These are phyloP conservation scores for Pimpla rufipes DNA, from an alignment of 2,888 invertebrate species.

Conservation along the genomic window DNA sequence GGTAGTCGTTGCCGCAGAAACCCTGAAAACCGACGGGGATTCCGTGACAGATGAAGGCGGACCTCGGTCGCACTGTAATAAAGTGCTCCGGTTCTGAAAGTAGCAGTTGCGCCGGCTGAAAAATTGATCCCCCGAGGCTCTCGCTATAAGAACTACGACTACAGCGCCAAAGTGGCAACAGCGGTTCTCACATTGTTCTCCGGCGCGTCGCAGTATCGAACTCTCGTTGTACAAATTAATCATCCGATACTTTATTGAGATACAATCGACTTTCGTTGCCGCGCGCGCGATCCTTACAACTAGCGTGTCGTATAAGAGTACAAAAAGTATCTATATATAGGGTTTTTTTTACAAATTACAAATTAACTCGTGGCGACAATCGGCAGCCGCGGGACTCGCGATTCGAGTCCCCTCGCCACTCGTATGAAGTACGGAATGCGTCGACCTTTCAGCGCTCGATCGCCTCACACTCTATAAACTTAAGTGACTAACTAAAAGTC, in stretches of 20 bases:
- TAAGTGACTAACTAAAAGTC: constrained; percentile 4
- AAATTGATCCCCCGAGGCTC: constrained; percentile 27
- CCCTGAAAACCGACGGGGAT: constrained; percentile 34
- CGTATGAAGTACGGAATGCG: constrained; percentile 11
- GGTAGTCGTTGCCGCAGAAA: constrained; percentile 52
- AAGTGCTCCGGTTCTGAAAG: constrained; percentile 53
- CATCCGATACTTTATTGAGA: constrained; percentile 66
- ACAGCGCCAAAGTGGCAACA: constrained; percentile 19
- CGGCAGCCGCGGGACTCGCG: neutral
- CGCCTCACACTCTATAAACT: constrained; percentile 25
- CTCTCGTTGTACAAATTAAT: constrained; percentile 57
- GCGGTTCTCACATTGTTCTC: constrained; percentile 42
- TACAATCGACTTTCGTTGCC: constrained; percentile 52
- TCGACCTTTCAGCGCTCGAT: constrained; percentile 8
- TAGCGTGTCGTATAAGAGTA: constrained; percentile 65
- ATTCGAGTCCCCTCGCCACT: neutral
- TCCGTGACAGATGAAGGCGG: constrained; percentile 62
- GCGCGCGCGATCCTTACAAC: constrained; percentile 61
- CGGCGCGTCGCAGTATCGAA: constrained; percentile 9
- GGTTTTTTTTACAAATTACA: constrained; percentile 40
- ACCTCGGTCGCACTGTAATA: constrained; percentile 59
- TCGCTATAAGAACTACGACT: neutral
- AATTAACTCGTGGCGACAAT: constrained; percentile 47
- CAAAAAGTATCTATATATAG: constrained; percentile 61
- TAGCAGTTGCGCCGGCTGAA: constrained; percentile 29